A percentile compares a stretch with the other conserved stretches of the same genome.
phyloP scores from a whole-genome alignment of 2,888 invertebrate genomes.

The Drosophila buzzatii region DNA sequence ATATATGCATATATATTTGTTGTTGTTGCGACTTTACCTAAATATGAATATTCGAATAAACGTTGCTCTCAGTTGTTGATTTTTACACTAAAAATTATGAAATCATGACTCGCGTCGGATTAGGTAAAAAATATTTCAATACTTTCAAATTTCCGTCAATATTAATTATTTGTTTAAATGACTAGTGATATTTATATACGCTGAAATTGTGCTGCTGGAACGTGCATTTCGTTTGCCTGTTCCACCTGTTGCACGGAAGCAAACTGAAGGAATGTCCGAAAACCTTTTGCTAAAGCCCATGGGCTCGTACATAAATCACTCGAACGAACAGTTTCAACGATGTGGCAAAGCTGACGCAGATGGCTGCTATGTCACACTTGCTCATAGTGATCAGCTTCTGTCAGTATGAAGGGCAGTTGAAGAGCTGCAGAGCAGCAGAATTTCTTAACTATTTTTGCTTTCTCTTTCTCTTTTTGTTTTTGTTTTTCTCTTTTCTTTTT shows the following conservation, averaged over 20 bases:
- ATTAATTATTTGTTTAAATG: conserved; percentile 46
- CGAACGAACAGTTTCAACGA: not conserved
- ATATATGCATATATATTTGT: conserved; percentile 12
- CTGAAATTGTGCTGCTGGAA: conserved; percentile 17
- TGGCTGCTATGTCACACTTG: not conserved
- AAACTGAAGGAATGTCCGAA: not conserved
- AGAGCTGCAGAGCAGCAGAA: conserved; percentile 6
- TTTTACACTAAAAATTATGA: conserved; percentile 8
- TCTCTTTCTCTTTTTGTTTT: not conserved
- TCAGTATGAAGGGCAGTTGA: not conserved
- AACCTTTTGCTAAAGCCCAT: not conserved
- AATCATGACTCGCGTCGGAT: not conserved
- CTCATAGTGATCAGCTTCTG: conserved; percentile 14
- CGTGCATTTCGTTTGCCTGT: not conserved
- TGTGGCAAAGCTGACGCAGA: conserved; percentile 20
- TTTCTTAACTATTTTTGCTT: not conserved
- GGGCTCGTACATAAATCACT: not conserved
- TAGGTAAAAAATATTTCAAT: conserved; percentile 48
- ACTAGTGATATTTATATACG: conserved; percentile 57
- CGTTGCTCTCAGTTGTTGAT: conserved; percentile 14
- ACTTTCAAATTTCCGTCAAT: conserved; percentile 7
- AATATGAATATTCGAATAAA: conserved; percentile 33
- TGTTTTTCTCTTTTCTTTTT: not conserved
- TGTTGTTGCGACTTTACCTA: conserved; percentile 35
- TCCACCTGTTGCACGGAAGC: not conserved